Percentiles rank a stretch among this genome's conserved stretches.
phyloP scores from a whole-genome alignment of 2,113 vertebrate genomes.

The Mobula birostris region DNA sequence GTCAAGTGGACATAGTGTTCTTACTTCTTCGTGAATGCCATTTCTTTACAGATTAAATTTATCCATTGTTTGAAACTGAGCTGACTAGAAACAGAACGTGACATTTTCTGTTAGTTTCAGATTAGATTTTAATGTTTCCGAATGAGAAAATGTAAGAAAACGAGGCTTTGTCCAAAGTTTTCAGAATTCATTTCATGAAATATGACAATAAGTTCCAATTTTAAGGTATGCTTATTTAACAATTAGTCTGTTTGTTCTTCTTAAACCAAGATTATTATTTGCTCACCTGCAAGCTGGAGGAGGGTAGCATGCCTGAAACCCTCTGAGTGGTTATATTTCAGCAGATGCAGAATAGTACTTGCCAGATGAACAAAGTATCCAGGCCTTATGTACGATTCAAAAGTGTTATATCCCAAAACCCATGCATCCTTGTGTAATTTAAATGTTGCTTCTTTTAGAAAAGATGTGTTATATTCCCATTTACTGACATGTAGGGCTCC shows the following conservation, averaged over 20 bases:
- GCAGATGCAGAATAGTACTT: constrained; percentile 56
- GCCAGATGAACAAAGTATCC: constrained; percentile 72
- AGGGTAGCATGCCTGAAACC: constrained; percentile 73
- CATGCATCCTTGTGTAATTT: constrained; percentile 74
- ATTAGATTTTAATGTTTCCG: background rate
- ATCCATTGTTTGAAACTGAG: background rate
- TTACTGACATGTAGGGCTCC: constrained; percentile 69
- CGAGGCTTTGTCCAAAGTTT: background rate
- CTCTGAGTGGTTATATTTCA: constrained; percentile 70
- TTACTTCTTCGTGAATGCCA: background rate
- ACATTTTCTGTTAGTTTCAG: background rate
- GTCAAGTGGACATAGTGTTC: background rate
- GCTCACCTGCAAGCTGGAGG: constrained; percentile 77
- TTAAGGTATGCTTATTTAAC: background rate
- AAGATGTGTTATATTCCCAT: constrained; percentile 64
- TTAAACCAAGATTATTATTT: background rate
- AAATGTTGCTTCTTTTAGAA: constrained; percentile 78
- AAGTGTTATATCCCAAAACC: constrained; percentile 72
- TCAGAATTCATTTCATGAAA: background rate
- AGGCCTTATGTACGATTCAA: constrained; percentile 76
- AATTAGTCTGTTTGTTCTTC: background rate
- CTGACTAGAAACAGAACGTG: background rate
- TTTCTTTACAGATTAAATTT: background rate
- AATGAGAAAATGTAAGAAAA: background rate
- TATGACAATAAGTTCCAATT: background rate